Base-by-base conservation (phyloP, 2,888 invertebrate species). In the Tenthredo amoena region DNA sequence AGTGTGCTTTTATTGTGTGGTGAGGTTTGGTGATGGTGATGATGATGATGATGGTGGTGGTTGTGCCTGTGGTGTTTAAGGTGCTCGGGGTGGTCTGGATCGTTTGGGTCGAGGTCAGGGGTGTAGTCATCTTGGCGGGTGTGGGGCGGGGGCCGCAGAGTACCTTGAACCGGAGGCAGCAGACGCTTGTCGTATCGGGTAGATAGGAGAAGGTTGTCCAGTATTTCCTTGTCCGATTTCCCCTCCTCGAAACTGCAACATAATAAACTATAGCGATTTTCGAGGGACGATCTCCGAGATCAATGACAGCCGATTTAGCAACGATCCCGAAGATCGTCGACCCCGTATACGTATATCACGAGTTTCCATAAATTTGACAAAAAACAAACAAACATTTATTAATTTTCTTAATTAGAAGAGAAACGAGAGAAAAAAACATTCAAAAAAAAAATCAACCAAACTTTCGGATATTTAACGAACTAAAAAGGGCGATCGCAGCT, bases 131-230 rank as follows among this genome's bases (percentile, higher is more conserved):
- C 92, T 91, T 92, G 91, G 86, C 91, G 92, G 87, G 91, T 93
- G 89, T 91, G 91, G 91, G 92, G 93, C 88, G 92, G 92, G 92
- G 93, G 92, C 92, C 92, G 91, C 91, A 92, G 92, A 93, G 92
- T 94, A 98, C 98, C 98, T 95, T 97, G 96, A 92, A 98, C 98
- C 92, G 98, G 97, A 92, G 98, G 98, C 93, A 98, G 95, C 94
- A 98, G 96, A 95, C 98, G 96, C 95, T 98, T 98, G 95, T 98
- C 98, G 95, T 98, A 98, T 94, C 98, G 96, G 93, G 97, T 97
- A 92, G 96, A 96, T 94, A 96, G 96, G 93, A 98, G 95, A 92
- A 98, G 96, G 94, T 97, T 96, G 96, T 98, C 98, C 95, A 98
- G 95, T 94, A 98, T 98, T 95, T 98, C 97, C 95, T 98, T 98